Evolutionary conservation across 2,888 invertebrate genomes (phyloP).

Genomic region (Diaphora mendica): DNA sequence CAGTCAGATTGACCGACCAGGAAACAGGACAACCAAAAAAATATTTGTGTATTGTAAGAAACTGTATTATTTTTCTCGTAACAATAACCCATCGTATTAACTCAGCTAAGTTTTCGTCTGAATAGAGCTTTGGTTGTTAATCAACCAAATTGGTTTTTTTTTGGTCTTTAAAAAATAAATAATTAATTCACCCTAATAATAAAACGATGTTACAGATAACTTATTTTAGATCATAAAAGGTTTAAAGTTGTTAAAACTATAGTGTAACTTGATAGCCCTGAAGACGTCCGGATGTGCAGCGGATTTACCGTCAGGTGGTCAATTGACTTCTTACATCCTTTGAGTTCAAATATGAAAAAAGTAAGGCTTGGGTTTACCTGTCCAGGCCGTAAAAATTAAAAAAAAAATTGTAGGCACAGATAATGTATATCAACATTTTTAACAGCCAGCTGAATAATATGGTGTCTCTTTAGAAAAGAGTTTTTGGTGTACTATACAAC

Average conservation of each 20-base stretch:
- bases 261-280: constrained; percentile 11
- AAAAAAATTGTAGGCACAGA: background rate
- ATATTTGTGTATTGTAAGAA: background rate
- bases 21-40: background rate
- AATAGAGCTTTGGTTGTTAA: too few species aligned
- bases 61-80: background rate
- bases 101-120: background rate
- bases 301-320: constrained; percentile 49
- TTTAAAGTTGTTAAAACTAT: background rate
- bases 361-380: background rate
- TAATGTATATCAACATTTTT: background rate
- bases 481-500: too few species aligned
- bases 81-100: background rate
- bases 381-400: background rate
- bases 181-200: background rate
- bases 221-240: background rate
- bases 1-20: background rate
- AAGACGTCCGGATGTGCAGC: constrained; percentile 41
- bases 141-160: too few species aligned
- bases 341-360: constrained; percentile 1
- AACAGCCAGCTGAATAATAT: background rate
- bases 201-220: background rate
- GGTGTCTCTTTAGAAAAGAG: too few species aligned
- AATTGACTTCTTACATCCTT: constrained; percentile 39
- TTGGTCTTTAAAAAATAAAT: background rate